Percentiles rank a stretch among this genome's conserved stretches.
These are phyloP conservation scores for Prolemur simus DNA, from an alignment of 2,113 vertebrate genomes.

Conservation along the genomic window DNA sequence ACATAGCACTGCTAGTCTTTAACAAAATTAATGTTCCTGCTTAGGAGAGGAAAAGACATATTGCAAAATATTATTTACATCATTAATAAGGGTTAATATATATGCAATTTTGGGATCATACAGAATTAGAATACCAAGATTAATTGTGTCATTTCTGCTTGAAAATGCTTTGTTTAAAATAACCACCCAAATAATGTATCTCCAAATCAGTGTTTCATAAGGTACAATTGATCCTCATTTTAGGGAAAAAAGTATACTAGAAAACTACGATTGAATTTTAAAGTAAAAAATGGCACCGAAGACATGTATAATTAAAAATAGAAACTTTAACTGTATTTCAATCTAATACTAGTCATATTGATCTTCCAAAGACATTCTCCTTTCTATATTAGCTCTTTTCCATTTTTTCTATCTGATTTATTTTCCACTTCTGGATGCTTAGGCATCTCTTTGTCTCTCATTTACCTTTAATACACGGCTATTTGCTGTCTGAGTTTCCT, in stretches of 20 bases:
- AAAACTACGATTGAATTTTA: neutral
- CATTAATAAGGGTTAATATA: neutral
- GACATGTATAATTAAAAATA: neutral
- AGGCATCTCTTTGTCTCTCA: neutral
- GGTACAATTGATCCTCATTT: neutral
- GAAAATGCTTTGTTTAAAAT: neutral
- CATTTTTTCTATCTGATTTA: neutral
- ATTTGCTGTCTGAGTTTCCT: neutral
- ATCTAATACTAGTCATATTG: neutral
- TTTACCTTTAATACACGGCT: neutral
- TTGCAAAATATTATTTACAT: neutral
- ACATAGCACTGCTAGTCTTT: neutral
- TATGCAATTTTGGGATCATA: neutral
- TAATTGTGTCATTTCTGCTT: neutral
- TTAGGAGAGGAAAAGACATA: neutral
- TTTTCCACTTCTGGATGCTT: neutral
- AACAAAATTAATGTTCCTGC: neutral
- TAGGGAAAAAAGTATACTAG: neutral
- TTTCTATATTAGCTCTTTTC: neutral
- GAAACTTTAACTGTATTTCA: neutral
- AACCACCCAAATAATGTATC: neutral
- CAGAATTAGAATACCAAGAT: neutral
- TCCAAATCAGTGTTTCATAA: neutral
- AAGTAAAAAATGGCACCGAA: slow-evolving; percentile 3
- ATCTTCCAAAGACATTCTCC: neutral